Evolutionary conservation across 2,797 vertebrate species (phyloP).

Genomic region (Chaenodraco wilsoni): DNA sequence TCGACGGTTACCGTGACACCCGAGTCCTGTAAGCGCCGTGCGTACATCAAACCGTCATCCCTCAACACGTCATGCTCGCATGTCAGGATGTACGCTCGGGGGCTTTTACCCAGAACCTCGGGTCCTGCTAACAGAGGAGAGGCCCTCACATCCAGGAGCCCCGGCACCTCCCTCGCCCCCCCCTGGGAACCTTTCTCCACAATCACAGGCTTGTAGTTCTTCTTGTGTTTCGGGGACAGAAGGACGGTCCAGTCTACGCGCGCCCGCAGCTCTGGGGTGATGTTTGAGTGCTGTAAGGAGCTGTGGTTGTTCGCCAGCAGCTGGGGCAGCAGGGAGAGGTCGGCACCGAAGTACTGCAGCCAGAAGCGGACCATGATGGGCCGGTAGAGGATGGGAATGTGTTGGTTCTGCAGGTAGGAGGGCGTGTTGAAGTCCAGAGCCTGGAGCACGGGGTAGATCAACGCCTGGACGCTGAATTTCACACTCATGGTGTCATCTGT

Average conservation of each 20-base stretch:
- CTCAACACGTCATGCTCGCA: constrained; percentile 93
- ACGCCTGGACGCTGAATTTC: constrained; percentile 91
- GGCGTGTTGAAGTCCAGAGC: constrained; percentile 95
- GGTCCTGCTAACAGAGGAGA: constrained; percentile 87
- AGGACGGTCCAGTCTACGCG: constrained; percentile 89
- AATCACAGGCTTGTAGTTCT: constrained; percentile 82
- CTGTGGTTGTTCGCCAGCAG: constrained; percentile 92
- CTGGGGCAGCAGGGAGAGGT: constrained; percentile 79
- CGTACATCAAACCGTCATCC: constrained; percentile 95
- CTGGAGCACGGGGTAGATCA: constrained; percentile 94
- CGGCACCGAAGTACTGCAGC: constrained; percentile 89
- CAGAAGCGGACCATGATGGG: constrained; percentile 88
- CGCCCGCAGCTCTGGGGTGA: constrained; percentile 79
- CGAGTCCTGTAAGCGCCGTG: constrained; percentile 84
- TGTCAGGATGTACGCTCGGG: constrained; percentile 90
- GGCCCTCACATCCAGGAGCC: constrained; percentile 86
- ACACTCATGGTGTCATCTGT: constrained; percentile 77
- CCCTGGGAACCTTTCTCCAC: constrained; percentile 74
- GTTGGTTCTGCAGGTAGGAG: constrained; percentile 90
- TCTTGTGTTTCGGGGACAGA: constrained; percentile 81
- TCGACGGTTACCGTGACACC: constrained; percentile 89
- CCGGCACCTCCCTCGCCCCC: constrained; percentile 80
- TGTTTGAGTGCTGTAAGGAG: constrained; percentile 77
- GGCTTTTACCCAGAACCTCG: constrained; percentile 83
- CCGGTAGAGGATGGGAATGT: constrained; percentile 85